phyloP scores from a whole-genome alignment of 2,797 vertebrate genomes.

The Chloroceryle inda region DNA sequence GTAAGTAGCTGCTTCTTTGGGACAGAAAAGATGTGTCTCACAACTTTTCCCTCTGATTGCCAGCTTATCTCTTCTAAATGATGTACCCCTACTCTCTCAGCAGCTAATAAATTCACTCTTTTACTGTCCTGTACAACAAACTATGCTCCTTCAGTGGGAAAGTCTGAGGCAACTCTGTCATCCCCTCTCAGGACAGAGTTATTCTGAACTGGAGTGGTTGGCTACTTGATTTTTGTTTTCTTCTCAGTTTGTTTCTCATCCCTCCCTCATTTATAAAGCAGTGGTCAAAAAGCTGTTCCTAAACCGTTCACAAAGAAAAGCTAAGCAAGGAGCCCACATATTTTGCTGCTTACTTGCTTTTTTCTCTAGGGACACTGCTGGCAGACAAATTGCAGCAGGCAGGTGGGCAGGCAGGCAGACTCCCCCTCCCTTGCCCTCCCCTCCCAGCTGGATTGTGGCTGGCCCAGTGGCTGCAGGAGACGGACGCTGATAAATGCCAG shows the following conservation, averaged over 20 bases:
- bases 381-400: not conserved
- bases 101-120: constrained; percentile 10
- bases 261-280: constrained; percentile 26
- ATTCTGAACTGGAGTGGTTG: not conserved
- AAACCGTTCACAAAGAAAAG: constrained; percentile 1
- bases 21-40: not conserved
- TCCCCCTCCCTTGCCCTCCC: not conserved
- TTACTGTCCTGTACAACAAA: not conserved
- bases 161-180: constrained; percentile 21
- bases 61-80: not conserved
- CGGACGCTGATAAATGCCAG: not conserved
- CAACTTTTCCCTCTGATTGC: not conserved
- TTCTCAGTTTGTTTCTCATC: not conserved
- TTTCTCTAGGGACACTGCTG: not conserved
- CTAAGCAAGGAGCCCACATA: not conserved
- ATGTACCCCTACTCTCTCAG: not conserved
- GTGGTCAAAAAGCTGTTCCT: not conserved
- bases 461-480: not conserved
- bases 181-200: not conserved
- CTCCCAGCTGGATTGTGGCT: not conserved
- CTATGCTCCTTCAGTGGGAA: not conserved
- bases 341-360: constrained; percentile 15
- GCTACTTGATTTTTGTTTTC: not conserved
- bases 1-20: not conserved
- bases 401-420: not conserved